These are phyloP conservation scores for Melospiza melodia DNA, from an alignment of 2,113 vertebrate genomes.

Conservation along the genomic window DNA sequence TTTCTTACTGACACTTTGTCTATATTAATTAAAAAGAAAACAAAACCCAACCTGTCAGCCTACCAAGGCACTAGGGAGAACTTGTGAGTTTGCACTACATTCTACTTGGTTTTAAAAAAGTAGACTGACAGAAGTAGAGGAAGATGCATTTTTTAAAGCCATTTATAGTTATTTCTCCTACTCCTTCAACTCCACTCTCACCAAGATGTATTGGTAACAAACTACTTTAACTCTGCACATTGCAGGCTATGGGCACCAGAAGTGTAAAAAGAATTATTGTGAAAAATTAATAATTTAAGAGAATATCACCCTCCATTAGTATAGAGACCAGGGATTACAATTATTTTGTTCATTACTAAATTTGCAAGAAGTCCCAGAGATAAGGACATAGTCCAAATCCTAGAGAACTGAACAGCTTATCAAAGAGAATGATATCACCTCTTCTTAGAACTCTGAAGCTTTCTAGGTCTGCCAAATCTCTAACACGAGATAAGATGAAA, in stretches of 20 bases:
- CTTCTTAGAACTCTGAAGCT: not conserved
- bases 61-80: not conserved
- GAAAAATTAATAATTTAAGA: not conserved
- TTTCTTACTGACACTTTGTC: not conserved
- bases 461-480: not conserved
- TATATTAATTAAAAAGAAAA: not conserved
- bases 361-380: not conserved
- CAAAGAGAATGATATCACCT: not conserved
- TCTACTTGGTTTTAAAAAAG: not conserved
- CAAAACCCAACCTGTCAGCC: not conserved
- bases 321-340: not conserved
- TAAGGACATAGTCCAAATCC: not conserved
- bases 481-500: not conserved
- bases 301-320: not conserved
- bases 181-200: not conserved
- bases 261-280: not conserved
- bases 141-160: not conserved
- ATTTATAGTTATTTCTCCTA: not conserved
- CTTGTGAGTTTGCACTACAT: not conserved
- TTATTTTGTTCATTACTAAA: not conserved
- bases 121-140: not conserved
- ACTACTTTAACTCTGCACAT: not conserved
- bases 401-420: not conserved
- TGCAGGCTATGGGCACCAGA: not conserved
- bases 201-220: not conserved